phyloP scores from a whole-genome alignment of 2,113 vertebrate species.

The Colossoma macropomum region DNA sequence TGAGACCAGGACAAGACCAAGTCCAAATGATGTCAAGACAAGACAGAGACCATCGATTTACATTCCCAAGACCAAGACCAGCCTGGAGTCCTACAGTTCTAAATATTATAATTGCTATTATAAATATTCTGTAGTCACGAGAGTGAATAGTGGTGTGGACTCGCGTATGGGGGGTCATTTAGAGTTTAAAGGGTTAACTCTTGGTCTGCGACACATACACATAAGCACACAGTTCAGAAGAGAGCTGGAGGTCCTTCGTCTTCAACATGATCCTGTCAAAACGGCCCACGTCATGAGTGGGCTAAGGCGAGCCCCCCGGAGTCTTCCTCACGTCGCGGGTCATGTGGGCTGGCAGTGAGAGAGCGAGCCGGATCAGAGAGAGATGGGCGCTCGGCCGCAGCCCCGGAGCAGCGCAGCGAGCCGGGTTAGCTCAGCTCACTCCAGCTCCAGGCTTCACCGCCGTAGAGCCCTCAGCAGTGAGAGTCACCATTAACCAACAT shows the following conservation, averaged over 20 bases:
- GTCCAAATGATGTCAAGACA: too few species aligned
- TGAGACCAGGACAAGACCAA: too few species aligned
- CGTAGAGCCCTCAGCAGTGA: constrained; percentile 41
- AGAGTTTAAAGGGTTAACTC: not conserved
- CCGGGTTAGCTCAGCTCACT: constrained; percentile 59
- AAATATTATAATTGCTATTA: too few species aligned
- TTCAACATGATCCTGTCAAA: constrained; percentile 69
- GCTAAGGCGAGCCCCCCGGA: constrained; percentile 61
- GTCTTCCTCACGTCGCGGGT: constrained; percentile 65
- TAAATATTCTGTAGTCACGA: too few species aligned
- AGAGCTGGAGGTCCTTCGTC: constrained; percentile 54
- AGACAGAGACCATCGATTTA: too few species aligned
- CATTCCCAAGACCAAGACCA: too few species aligned
- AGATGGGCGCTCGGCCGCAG: constrained; percentile 36
- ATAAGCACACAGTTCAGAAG: not conserved
- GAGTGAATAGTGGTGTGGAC: too few species aligned
- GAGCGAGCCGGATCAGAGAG: constrained; percentile 21
- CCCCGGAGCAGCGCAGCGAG: not conserved
- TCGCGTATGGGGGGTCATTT: too few species aligned
- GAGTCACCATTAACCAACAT: constrained; percentile 22
- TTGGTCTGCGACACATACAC: not conserved
- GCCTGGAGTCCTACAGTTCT: too few species aligned
- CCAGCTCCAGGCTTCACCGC: constrained; percentile 56
- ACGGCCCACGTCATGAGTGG: constrained; percentile 61
- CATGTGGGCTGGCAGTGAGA: constrained; percentile 60